These are phyloP conservation scores for Masnerella sp. DNA, from an alignment of 2,888 invertebrate species.

Conservation along the genomic window DNA sequence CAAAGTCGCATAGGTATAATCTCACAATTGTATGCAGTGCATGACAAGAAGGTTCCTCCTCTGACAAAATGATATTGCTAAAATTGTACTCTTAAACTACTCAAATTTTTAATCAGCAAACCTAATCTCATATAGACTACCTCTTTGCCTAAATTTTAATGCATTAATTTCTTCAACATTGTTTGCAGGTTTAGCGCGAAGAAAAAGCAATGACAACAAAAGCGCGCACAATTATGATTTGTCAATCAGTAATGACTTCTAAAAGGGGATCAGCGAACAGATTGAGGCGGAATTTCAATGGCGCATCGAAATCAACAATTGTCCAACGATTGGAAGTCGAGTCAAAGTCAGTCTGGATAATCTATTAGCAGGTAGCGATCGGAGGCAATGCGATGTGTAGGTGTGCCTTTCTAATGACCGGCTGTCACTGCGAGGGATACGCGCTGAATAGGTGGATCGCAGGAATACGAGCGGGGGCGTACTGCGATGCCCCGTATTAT, in stretches of 20 bases:
- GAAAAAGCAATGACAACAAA: not conserved
- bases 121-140: too few relatives aligned
- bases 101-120: too few relatives aligned
- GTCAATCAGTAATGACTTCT: constrained; percentile 37
- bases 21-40: too few relatives aligned
- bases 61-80: too few relatives aligned
- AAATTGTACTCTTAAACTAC: too few relatives aligned
- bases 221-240: constrained; percentile 15
- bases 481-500: constrained; percentile 68
- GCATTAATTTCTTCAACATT: too few relatives aligned
- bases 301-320: constrained; percentile 56
- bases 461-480: constrained; percentile 66
- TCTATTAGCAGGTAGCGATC: constrained; percentile 57
- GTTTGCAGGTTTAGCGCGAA: too few relatives aligned
- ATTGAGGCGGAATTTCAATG: constrained; percentile 47
- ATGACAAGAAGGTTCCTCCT: too few relatives aligned
- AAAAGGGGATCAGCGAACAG: constrained; percentile 36
- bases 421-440: constrained; percentile 72
- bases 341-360: constrained; percentile 60
- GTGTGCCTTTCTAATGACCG: constrained; percentile 72
- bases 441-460: constrained; percentile 67
- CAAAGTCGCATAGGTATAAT: too few relatives aligned
- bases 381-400: constrained; percentile 49
- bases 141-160: too few relatives aligned
- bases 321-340: too few relatives aligned